phyloP scores from a whole-genome alignment of 1,140 invertebrate genomes.

The Ericerus pela region DNA sequence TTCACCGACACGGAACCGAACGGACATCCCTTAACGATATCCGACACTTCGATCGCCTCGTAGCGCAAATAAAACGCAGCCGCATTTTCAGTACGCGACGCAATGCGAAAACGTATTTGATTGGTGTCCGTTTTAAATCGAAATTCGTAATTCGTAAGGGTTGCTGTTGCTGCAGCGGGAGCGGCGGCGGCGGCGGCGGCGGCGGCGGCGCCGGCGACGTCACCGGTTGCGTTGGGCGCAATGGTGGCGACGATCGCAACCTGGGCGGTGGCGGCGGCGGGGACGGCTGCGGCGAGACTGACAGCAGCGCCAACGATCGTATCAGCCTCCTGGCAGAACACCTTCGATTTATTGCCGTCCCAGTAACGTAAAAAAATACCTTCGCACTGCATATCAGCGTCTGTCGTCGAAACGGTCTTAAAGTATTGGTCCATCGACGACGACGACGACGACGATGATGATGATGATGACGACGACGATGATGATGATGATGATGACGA shows the following conservation, averaged over 20 bases:
- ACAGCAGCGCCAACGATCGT: neutral
- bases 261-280: too few species aligned
- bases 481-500: neutral
- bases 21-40: conserved; percentile 23
- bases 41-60: conserved; percentile 15
- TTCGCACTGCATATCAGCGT: neutral
- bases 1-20: conserved; percentile 41
- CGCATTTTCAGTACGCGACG: neutral
- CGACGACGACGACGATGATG: neutral
- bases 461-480: neutral
- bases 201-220: too few species aligned
- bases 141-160: neutral
- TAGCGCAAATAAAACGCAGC: conserved; percentile 19
- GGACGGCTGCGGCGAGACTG: too few species aligned
- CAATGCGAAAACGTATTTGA: neutral
- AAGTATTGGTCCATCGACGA: neutral
- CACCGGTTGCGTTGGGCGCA: too few species aligned
- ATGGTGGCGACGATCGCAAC: too few species aligned
- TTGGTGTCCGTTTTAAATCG: too few species aligned
- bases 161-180: neutral
- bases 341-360: neutral
- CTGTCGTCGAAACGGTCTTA: neutral
- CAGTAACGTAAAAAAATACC: neutral
- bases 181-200: too few species aligned
- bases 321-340: neutral